These are phyloP conservation scores for Hypocryptadius cinnamomeus DNA, from an alignment of 2,113 vertebrate genomes.

Conservation along the genomic window DNA sequence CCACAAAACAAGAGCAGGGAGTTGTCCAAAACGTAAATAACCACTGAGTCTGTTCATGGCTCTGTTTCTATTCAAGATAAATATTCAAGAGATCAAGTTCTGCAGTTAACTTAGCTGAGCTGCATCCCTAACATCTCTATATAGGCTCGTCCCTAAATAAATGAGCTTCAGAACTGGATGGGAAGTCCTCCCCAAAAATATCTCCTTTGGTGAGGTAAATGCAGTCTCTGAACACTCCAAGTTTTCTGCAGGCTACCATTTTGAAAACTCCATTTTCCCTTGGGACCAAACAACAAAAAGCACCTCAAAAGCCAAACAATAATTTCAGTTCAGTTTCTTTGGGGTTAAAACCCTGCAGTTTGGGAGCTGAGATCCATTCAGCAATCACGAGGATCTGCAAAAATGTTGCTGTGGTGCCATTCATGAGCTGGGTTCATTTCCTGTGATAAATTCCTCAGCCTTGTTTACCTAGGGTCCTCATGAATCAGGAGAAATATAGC, in stretches of 20 bases:
- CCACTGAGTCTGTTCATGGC: neutral
- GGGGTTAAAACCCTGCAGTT: neutral
- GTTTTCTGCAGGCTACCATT: neutral
- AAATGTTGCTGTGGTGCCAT: neutral
- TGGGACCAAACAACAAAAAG: neutral
- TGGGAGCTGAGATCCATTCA: neutral
- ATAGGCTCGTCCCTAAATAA: neutral
- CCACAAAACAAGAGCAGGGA: neutral
- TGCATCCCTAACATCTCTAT: neutral
- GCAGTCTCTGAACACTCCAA: neutral
- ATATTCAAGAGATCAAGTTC: neutral
- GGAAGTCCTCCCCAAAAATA: neutral
- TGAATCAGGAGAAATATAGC: neutral
- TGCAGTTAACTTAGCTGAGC: neutral
- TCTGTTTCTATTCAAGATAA: conserved; percentile 19
- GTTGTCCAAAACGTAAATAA: neutral
- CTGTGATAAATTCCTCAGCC: neutral
- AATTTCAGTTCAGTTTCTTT: neutral
- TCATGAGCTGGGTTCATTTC: neutral
- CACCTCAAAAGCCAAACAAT: neutral
- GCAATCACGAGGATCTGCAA: neutral
- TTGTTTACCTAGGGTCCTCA: neutral
- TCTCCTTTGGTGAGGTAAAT: neutral
- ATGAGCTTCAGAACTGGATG: neutral
- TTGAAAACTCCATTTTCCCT: neutral